Percentiles rank a stretch among this genome's conserved stretches.
Evolutionary conservation across 2,888 invertebrate species (phyloP).

Genomic region (Eurytoma adleriae): DNA sequence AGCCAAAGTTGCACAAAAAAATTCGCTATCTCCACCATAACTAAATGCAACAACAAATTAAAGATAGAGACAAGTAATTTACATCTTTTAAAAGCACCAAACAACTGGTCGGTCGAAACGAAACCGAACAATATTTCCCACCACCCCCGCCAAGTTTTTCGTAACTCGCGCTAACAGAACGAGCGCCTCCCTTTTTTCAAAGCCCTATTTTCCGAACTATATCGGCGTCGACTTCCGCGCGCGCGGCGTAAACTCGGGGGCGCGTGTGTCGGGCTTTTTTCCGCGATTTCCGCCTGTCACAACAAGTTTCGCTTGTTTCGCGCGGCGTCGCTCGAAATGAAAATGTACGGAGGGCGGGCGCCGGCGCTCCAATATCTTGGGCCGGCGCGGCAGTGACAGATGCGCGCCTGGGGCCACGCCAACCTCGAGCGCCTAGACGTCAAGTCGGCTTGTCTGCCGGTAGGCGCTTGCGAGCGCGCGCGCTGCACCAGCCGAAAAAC

Average conservation of each 20-base stretch:
- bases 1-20: too few relatives aligned
- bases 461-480: too few relatives aligned
- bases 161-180: neutral
- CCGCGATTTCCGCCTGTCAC: constrained; percentile 41
- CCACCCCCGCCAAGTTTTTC: neutral
- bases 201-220: constrained; percentile 11
- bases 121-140: neutral
- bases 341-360: constrained; percentile 12
- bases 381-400: constrained; percentile 24
- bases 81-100: neutral
- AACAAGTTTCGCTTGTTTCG: constrained; percentile 24
- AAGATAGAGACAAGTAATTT: neutral
- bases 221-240: neutral
- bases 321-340: constrained; percentile 30
- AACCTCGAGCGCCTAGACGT: constrained; percentile 5
- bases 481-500: neutral
- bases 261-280: constrained; percentile 10
- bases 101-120: neutral
- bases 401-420: constrained; percentile 26
- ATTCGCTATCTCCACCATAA: too few relatives aligned
- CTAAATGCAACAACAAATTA: too few relatives aligned
- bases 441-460: constrained; percentile 20
- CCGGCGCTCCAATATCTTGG: constrained; percentile 20
- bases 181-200: neutral
- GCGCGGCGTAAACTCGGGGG: neutral